Base-by-base conservation (phyloP, 2,113 vertebrate species). In the Symphodus melops region DNA sequence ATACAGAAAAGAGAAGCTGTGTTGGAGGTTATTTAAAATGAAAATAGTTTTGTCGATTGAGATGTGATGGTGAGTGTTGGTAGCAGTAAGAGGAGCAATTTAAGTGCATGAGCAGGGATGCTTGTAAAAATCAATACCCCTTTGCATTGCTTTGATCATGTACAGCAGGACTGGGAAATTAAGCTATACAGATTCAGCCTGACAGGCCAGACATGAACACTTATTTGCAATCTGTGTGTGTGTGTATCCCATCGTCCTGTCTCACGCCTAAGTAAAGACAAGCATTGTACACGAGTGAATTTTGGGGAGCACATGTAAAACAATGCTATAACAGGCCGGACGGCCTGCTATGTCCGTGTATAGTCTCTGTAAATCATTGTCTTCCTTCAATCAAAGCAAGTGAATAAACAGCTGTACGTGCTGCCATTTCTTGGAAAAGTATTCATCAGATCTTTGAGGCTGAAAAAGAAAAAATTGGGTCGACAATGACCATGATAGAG, bases 391-490 rank as follows among this genome's bases (percentile, higher is more conserved):
- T 76, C 66, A 72, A 46, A 46, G 36, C 25, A 73, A 44, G 70
- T 63, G 61, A 55, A 59, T 52, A 48, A 48, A 53, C 52, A 81
- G 21, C 55, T 23, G 68, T 55, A 49, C 36, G 36, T 11, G 65
- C 93, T 79, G 82, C 80, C 77, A 68, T 78, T 93, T 94, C 89
- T 91, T 64, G 0, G 88, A 92, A 92, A 92, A 93, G 87, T 86
- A 94, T 94, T 95, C 91, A 89, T 72, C 83, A 59, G 71, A 56
- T 79, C 77, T 88, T 91, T 91, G 88, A 92, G 84, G 82, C 85
- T 65, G 66, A 77, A 87, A 79, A 90, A 69, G 61, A 88, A 92
- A 72, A 90, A 95, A 94, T 84, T 91, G 86, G 93, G 94, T 94
- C 93, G 95, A 88, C 83, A 87, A 84, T 86, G 92, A 86, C 81